Percentiles rank a stretch among this genome's conserved stretches.
Evolutionary conservation across 1,140 invertebrate species (phyloP).

Genomic region (Macrocentrus cingulum): DNA sequence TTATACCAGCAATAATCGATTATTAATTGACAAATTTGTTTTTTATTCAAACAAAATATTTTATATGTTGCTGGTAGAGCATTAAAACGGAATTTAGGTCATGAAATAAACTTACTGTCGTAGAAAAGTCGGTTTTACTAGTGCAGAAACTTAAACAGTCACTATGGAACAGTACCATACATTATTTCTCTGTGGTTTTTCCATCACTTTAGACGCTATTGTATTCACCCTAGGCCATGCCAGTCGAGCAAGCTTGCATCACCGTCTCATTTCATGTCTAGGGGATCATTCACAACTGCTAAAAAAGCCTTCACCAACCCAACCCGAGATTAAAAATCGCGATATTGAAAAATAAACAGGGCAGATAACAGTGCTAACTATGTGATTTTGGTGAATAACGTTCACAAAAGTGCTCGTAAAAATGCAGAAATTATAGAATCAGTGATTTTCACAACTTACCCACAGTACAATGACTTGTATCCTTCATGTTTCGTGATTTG

Average conservation of each 20-base stretch:
- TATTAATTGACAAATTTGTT: no score
- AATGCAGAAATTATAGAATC: no score
- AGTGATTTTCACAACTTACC: conserved; percentile 61
- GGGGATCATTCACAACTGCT: background rate
- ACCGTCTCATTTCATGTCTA: background rate
- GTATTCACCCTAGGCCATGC: conserved; percentile 5
- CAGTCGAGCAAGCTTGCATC: conserved; percentile 7
- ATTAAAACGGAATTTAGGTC: no score
- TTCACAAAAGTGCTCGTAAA: no score
- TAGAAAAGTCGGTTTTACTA: conserved; percentile 2
- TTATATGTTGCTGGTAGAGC: no score
- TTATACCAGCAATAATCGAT: no score
- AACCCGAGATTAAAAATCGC: conserved; percentile 2
- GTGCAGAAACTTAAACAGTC: conserved; percentile 11
- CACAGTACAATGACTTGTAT: conserved; percentile 76
- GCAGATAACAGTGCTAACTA: no score
- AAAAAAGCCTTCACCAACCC: background rate
- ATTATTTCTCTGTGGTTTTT: background rate
- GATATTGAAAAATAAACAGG: background rate
- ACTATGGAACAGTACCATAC: background rate
- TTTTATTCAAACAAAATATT: no score
- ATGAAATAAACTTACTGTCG: conserved; percentile 9
- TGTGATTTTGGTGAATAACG: no score
- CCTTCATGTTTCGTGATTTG: conserved; percentile 84
- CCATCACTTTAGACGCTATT: background rate